Conservation (phyloP, 2,797 vertebrate species). For the Zalophus californianus region DNA sequence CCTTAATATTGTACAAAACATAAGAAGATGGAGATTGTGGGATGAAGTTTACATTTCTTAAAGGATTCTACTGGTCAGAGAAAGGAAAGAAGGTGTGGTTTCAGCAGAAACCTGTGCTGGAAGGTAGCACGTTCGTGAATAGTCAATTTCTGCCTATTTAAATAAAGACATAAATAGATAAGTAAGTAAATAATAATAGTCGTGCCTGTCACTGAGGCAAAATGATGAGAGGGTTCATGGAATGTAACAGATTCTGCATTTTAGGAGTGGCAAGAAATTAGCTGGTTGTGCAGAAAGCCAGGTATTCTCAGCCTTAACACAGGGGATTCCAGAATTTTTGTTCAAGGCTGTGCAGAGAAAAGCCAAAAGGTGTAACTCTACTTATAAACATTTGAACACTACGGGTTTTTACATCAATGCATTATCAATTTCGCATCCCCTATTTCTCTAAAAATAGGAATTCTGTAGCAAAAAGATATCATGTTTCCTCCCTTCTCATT, state of each 20-base stretch:
- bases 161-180: not conserved
- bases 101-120: not conserved
- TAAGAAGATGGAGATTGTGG: not conserved
- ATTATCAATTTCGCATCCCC: not conserved
- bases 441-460: not conserved
- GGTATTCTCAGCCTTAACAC: not conserved
- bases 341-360: not conserved
- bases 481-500: not conserved
- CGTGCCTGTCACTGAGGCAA: not conserved
- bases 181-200: not conserved
- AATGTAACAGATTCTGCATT: not conserved
- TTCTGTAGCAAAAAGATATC: not conserved
- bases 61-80: not conserved
- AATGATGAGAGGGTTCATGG: not conserved
- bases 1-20: not conserved
- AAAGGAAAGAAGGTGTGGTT: not conserved
- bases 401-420: not conserved
- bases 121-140: not conserved
- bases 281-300: not conserved
- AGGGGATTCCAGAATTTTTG: not conserved
- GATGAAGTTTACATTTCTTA: not conserved
- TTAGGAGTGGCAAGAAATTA: not conserved
- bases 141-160: not conserved
- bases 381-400: not conserved
- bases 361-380: not conserved